phyloP scores from a whole-genome alignment of 2,113 vertebrate species.

The Oxyruncus cristatus region DNA sequence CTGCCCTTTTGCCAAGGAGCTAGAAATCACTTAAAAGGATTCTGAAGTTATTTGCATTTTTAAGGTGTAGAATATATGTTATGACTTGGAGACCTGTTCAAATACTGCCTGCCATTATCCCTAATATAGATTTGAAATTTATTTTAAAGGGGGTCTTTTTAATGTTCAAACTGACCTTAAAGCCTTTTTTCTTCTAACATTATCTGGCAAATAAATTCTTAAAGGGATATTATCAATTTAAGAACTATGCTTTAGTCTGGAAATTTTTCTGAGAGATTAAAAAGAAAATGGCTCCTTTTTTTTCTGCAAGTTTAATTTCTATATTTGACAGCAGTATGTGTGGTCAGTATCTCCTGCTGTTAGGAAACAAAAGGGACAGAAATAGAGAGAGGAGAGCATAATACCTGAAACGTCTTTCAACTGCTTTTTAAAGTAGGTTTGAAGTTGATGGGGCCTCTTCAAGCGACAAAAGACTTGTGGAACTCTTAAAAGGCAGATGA shows the following conservation, averaged over 20 bases:
- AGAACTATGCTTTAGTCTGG: constrained; percentile 15
- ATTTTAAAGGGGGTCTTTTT: constrained; percentile 9
- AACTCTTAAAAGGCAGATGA: constrained; percentile 24
- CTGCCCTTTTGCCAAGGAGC: neutral
- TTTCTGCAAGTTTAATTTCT: constrained; percentile 36
- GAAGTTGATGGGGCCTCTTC: constrained; percentile 18
- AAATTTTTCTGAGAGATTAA: constrained; percentile 23
- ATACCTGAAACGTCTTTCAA: constrained; percentile 43
- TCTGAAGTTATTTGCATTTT: constrained; percentile 8
- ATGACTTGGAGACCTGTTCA: constrained; percentile 19
- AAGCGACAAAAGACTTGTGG: neutral
- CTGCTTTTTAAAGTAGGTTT: constrained; percentile 34
- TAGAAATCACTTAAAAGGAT: neutral
- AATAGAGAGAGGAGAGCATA: constrained; percentile 37
- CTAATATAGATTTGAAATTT: constrained; percentile 36
- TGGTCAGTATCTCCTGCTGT: constrained; percentile 41
- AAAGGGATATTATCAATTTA: constrained; percentile 46
- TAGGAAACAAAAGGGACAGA: constrained; percentile 61
- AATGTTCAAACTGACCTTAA: constrained; percentile 36
- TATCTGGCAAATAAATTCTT: constrained; percentile 53
- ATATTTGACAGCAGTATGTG: constrained; percentile 47
- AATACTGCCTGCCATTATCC: neutral
- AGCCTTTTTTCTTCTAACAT: constrained; percentile 44
- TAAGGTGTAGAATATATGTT: constrained; percentile 4
- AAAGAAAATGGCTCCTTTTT: constrained; percentile 20